These are phyloP conservation scores for Notothenia rossii DNA, from an alignment of 2,113 vertebrate genomes.

Conservation along the genomic window DNA sequence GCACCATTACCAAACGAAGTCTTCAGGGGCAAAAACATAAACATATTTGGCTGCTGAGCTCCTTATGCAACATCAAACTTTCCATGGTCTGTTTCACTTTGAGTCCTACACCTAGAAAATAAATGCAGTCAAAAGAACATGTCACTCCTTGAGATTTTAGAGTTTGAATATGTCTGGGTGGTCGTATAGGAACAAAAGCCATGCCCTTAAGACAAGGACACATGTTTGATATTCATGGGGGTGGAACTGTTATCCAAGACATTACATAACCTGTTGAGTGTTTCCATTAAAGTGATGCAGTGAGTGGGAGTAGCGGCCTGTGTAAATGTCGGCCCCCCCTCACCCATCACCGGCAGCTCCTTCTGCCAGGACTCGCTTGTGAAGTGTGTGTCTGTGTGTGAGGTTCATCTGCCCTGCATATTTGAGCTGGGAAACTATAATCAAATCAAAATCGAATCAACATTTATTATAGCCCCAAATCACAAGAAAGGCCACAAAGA, in stretches of 20 bases:
- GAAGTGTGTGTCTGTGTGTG: not conserved
- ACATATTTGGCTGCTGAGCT: not conserved
- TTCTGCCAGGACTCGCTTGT: not conserved
- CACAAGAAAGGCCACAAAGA: no score
- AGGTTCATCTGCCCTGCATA: not conserved
- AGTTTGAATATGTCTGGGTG: conserved; percentile 5
- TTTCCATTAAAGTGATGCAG: conserved; percentile 44
- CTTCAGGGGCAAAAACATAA: not conserved
- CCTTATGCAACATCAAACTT: not conserved
- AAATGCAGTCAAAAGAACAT: not conserved
- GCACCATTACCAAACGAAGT: not conserved
- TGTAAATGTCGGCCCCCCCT: conserved; percentile 27
- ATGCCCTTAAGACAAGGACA: not conserved
- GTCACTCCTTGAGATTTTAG: not conserved
- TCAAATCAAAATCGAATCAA: no score
- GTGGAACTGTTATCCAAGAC: conserved; percentile 32
- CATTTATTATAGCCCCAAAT: no score
- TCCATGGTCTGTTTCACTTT: not conserved
- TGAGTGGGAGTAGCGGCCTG: conserved; percentile 30
- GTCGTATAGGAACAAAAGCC: conserved; percentile 2
- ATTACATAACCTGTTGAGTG: conserved; percentile 61
- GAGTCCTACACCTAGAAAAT: not conserved
- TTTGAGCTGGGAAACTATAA: conserved; percentile 11
- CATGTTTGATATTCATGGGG: conserved; percentile 36
- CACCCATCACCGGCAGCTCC: conserved; percentile 15